Base-by-base conservation (phyloP, 2,113 vertebrate species). In the Chaetodon trifascialis region DNA sequence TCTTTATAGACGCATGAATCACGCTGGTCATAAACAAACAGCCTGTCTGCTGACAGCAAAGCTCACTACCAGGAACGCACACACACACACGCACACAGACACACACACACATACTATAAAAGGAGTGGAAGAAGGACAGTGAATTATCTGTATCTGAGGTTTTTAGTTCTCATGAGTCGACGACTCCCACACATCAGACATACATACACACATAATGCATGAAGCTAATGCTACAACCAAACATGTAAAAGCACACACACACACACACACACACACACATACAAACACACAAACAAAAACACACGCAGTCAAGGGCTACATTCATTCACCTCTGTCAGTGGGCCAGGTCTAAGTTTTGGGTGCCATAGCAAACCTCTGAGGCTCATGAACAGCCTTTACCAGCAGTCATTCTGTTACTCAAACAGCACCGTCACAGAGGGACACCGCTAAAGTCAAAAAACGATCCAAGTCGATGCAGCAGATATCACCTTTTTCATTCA, bases 21-120 rank as follows among this genome's bases (percentile, higher is more conserved):
- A 87, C 5, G 1, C 49, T 5, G 63, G 30, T 19, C 77, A 78
- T 84, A 89, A 87, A 92, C 88, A 92, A 88, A 90, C 73, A 56
- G 67, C 17, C 82, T 34, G 83, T 38, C 78, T 40, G 85, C 64
- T 40, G 49, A 59, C 64, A 66, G 80, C 1, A 1, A n/a, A 15
- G 65, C 72, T 69, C 60, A 38, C 68, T 56, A 58, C 54, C 47
- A 30, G 75, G 65, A 76, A 80, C 34, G 65, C 66, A 76, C 65
- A 70, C 55, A 80, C 34, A 68, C 66, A 69, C 71, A 76, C 65
- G 66, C 55, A 81, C 34, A 69, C 66, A 69, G 72, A 76, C 60
- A 66, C 60, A 69, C 56, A 63, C n/a, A 42, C 71, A 74, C 60
- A 52, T 54, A 21, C 76, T 87, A 86, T 86, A 89, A 86, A 89